phyloP scores from a whole-genome alignment of 2,113 vertebrate genomes.

The Nyctibius bracteatus region DNA sequence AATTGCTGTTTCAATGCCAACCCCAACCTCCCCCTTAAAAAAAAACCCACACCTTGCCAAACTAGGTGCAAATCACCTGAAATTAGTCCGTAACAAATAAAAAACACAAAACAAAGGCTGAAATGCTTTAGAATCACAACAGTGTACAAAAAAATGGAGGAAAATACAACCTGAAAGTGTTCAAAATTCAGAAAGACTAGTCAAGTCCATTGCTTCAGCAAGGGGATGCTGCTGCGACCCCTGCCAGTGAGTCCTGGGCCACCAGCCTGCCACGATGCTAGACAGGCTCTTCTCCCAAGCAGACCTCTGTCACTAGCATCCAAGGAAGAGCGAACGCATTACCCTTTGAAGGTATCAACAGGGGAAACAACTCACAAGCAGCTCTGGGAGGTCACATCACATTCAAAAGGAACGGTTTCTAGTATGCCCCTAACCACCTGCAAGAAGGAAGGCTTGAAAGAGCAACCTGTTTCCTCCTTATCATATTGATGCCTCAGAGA shows the following conservation, averaged over 20 bases:
- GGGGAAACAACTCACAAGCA: slow-evolving; percentile 20
- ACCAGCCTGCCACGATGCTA: neutral
- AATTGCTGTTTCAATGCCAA: slow-evolving; percentile 41
- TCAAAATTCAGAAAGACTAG: slow-evolving; percentile 72
- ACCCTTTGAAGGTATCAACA: neutral
- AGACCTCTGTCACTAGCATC: neutral
- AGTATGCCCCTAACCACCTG: neutral
- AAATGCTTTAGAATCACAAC: slow-evolving; percentile 78
- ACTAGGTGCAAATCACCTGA: slow-evolving; percentile 56
- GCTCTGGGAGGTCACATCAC: neutral
- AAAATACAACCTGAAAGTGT: slow-evolving; percentile 77
- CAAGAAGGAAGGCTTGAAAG: neutral
- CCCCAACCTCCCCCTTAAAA: slow-evolving; percentile 41
- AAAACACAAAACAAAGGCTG: slow-evolving; percentile 64
- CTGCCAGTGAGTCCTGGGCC: slow-evolving; percentile 61
- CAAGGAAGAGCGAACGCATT: neutral
- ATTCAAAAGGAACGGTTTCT: neutral
- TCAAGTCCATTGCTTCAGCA: slow-evolving; percentile 74
- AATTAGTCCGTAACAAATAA: slow-evolving; percentile 67
- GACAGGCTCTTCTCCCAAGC: neutral
- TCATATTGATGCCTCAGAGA: slow-evolving; percentile 14
- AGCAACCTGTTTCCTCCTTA: neutral
- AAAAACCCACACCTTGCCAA: slow-evolving; percentile 18
- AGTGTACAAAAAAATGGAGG: slow-evolving; percentile 70
- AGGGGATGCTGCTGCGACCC: slow-evolving; percentile 46